Conservation (phyloP, 2,113 vertebrate species). For the Lagenorhynchus albirostris region DNA sequence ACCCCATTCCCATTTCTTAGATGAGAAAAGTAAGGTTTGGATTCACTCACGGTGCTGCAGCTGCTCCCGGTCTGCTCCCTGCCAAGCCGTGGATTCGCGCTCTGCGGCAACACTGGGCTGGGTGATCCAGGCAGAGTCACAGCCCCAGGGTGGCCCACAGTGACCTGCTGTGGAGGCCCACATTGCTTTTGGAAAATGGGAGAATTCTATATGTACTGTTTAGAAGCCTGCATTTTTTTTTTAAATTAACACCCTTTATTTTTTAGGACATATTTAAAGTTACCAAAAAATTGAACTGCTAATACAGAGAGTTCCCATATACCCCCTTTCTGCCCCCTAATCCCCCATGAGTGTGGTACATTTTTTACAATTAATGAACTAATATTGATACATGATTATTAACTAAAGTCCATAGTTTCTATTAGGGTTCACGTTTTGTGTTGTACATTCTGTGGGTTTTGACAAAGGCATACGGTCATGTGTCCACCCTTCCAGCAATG, state of each 20-base stretch:
- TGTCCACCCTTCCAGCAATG: too few relatives aligned
- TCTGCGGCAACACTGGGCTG: too few relatives aligned
- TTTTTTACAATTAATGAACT: too few relatives aligned
- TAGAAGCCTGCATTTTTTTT: not conserved
- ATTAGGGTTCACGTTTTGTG: too few relatives aligned
- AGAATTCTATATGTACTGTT: not conserved
- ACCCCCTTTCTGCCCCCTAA: too few relatives aligned
- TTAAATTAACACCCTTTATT: not conserved
- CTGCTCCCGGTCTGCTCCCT: not conserved
- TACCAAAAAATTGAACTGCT: too few relatives aligned
- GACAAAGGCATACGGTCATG: not conserved
- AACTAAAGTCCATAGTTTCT: too few relatives aligned
- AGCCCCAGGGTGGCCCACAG: accelerated
- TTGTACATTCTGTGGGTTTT: too few relatives aligned
- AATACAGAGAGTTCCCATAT: not conserved
- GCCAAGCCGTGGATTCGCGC: not conserved
- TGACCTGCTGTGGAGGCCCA: too few relatives aligned
- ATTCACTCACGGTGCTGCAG: not conserved
- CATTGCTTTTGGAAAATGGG: not conserved
- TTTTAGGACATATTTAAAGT: not conserved
- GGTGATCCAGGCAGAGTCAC: not conserved
- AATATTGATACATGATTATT: too few relatives aligned
- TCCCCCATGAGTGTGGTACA: not conserved
- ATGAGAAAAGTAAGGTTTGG: not conserved
- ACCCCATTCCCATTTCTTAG: not conserved